Evolutionary conservation across 2,113 vertebrate genomes (phyloP), one percentile per base, ranked within the genome.

Genomic region (Tachysurus fulvidraco): DNA sequence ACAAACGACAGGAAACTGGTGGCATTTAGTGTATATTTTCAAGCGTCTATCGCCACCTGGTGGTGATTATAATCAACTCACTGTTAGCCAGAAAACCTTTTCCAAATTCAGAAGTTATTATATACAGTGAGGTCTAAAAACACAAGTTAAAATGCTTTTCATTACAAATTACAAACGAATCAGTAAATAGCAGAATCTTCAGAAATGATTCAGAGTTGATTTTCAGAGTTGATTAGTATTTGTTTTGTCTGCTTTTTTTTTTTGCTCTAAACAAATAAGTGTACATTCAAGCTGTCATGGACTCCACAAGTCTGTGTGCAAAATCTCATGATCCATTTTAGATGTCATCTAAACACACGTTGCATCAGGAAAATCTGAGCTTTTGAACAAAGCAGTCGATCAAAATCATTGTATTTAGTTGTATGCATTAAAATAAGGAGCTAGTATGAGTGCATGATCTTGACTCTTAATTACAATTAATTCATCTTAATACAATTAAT

Each of bases 41-140:
- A 86, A 86, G 88, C 82, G 41, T 62, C 92, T 89, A 87, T 44
- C 91, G 83, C 93, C 93, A 90, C 88, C 94, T 94, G 85, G 88
- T 93, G 94, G 67, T 83, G 36, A 84, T 14, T 9, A 41, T 14
- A 41, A 83, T 74, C 25, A 88, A 76, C 16, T 23, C 50, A 50
- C 25, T 17, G 25, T 44, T 44, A 30, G 23, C 19, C 11, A 25
- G 3, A 17, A 16, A 73, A 54, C 3, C 41, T 17, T 5, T 55
- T 55, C 12, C 36, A 13, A 81, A 81, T 57, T 81, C 21, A 59
- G 23, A 76, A 4, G 23, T n/a, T 6, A 6, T 52, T 44, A n/a
- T 23, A 54, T 54, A 28, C 8, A 54, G 4, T 14, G 23, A 23
- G 23, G 23, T 28, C 14, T 21, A 21, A 12, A 74, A 25, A 10